Evolutionary conservation across 2,113 vertebrate species (phyloP), one percentile per base, ranked within the genome.

Genomic region (Psettodes erumei): DNA sequence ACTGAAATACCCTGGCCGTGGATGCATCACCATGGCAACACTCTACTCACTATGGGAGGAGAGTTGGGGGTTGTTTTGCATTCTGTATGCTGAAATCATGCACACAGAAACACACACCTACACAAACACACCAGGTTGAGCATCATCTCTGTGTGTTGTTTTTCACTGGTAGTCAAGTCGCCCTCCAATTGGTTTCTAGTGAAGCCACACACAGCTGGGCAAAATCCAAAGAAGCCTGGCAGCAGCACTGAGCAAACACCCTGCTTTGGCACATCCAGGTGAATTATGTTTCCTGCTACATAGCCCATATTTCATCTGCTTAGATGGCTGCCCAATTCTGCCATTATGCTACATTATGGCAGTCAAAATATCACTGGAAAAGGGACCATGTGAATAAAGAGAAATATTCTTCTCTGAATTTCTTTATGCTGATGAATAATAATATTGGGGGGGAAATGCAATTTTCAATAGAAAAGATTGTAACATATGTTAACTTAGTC

Each of bases 1-100:
- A 85, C 85, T 71, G 77, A 82, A 82, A 84, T 75, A 74, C 83
- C 79, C 86, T 87, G 83, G 74, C 68, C 84, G 66, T 77, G 83
- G 91, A 86, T 84, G 84, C 47, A 81, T 94, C 65, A 33, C 91
- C 89, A 94, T 94, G 88, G 91, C 71, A 93, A 94, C 93, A 19
- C 60, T 72, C 40, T 38, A 76, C 86, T 83, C 62, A 60, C 68
- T 59, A 79, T 79, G 81, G 54, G 75, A 87, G 82, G 67, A 84
- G 75, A 82, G 71, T 75, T 65, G 59, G 86, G 73, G 72, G 62
- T n/a, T 67, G 69, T 84, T 77, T 70, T 86, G 72, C 74, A 86
- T 89, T 67, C 42, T 88, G 65, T 67, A 66, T 63, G 35, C 62
- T 76, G 58, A 88, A 63, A 74, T 71, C 18, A 71, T 63, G 53